A percentile compares a stretch with the other conserved stretches of the same genome.
phyloP scores from a whole-genome alignment of 92 coral and sea anemone genomes.

The Phenganax subtilis region DNA sequence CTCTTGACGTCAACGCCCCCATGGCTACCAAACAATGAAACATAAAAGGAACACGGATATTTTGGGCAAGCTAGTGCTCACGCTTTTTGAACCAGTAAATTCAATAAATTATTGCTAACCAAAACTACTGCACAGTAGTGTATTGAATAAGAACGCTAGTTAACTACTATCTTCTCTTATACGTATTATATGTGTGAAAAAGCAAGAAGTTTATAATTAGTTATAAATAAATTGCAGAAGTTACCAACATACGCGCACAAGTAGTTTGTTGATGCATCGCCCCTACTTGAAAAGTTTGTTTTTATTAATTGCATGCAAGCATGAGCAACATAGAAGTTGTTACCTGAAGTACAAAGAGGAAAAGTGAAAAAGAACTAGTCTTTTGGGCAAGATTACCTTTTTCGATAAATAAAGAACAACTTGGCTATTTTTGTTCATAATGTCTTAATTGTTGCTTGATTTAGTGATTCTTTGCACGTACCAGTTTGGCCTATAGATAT shows the following conservation, averaged over 20 bases:
- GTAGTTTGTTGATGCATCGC: not conserved
- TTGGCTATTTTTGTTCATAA: not conserved
- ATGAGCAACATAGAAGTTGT: not conserved
- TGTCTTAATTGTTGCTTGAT: not conserved
- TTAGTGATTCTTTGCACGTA: not conserved
- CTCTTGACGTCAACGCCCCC: conserved; percentile 3
- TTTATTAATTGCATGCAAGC: not conserved
- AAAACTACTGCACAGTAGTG: too few species aligned
- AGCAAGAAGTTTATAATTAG: not conserved
- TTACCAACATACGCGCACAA: not conserved
- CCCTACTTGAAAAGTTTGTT: conserved; percentile 10
- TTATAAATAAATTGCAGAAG: not conserved
- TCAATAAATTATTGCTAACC: not conserved
- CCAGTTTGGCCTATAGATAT: not conserved
- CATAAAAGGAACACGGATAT: not conserved
- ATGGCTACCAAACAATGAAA: not conserved
- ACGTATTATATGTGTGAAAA: too few species aligned
- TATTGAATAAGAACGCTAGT: too few species aligned
- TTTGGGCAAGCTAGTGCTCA: not conserved
- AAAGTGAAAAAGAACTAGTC: not conserved
- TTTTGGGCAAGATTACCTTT: not conserved
- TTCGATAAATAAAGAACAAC: not conserved
- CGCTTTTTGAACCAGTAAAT: not conserved
- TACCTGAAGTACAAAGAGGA: not conserved
- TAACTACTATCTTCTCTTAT: too few species aligned